Evolutionary conservation across 2,113 vertebrate species (phyloP).

Genomic region (Plectropomus leopardus): DNA sequence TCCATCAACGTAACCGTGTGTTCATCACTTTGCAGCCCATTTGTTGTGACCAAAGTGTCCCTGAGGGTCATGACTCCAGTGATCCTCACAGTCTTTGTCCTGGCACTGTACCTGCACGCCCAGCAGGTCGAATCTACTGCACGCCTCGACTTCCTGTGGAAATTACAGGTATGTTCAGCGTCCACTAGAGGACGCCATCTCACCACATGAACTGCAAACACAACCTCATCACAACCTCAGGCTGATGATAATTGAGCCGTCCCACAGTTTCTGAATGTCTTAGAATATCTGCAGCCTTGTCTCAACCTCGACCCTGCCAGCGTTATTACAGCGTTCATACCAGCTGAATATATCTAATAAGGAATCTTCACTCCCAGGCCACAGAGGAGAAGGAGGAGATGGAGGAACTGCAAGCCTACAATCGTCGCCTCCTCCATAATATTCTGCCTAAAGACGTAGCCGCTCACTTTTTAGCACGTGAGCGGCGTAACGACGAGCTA

Average conservation of each 20-base stretch:
- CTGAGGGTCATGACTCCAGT: conserved; percentile 94
- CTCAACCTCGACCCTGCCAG: background rate
- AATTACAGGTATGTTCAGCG: conserved; percentile 90
- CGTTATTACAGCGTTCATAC: background rate
- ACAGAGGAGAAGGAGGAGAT: conserved; percentile 98
- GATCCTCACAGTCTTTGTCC: conserved; percentile 93
- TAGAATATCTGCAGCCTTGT: background rate
- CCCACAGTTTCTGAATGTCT: background rate
- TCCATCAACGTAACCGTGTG: background rate
- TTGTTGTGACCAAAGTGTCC: conserved; percentile 89
- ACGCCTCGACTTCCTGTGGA: conserved; percentile 98
- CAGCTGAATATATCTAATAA: conserved; percentile 20
- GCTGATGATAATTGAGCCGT: background rate
- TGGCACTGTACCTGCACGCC: conserved; percentile 96
- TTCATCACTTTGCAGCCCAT: conserved; percentile 66
- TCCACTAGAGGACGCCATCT: conserved; percentile 55
- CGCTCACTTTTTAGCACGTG: conserved; percentile 93
- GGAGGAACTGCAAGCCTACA: conserved; percentile 98
- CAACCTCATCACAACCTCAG: background rate
- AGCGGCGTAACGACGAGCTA: conserved; percentile 94
- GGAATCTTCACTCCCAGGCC: conserved; percentile 82
- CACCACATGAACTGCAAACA: background rate
- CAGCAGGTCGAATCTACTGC: conserved; percentile 98
- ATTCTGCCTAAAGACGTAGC: conserved; percentile 97
- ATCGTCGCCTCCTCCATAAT: conserved; percentile 94